Percentiles rank a stretch among this genome's conserved stretches.
These are phyloP conservation scores for Fissipunctia ypsillon DNA, from an alignment of 2,888 invertebrate species.

Conservation along the genomic window DNA sequence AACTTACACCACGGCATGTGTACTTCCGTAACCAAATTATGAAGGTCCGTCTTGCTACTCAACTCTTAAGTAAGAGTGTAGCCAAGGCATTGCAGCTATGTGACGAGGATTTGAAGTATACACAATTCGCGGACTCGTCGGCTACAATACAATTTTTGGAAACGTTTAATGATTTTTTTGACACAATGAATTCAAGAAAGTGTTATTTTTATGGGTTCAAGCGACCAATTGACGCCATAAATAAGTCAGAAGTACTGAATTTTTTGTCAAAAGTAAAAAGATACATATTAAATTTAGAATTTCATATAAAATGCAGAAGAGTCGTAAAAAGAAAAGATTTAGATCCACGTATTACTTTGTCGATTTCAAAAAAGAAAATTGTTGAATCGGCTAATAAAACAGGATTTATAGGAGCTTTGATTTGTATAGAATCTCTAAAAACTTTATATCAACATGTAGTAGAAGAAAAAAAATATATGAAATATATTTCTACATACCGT, in stretches of 20 bases:
- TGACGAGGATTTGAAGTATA: constrained; percentile 8
- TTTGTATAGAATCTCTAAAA: constrained; percentile 50
- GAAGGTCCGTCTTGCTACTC: constrained; percentile 41
- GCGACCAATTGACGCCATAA: constrained; percentile 20
- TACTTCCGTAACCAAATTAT: constrained; percentile 52
- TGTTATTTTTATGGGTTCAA: constrained; percentile 33
- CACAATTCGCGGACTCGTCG: constrained; percentile 15
- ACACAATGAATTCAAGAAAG: constrained; percentile 40
- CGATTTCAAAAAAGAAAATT: too few species aligned
- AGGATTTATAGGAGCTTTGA: constrained; percentile 51
- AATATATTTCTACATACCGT: constrained; percentile 48
- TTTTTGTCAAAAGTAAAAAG: constrained; percentile 26
- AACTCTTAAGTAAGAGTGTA: constrained; percentile 18
- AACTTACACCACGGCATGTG: constrained; percentile 38
- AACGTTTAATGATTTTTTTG: constrained; percentile 28
- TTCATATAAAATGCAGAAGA: constrained; percentile 27
- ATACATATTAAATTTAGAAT: constrained; percentile 28
- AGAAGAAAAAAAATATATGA: constrained; percentile 30
- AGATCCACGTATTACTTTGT: constrained; percentile 10
- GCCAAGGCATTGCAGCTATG: constrained; percentile 20
- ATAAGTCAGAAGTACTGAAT: constrained; percentile 11
- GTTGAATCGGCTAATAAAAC: too few species aligned
- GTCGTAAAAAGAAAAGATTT: constrained; percentile 16
- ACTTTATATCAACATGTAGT: constrained; percentile 25
- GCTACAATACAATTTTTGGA: constrained; percentile 19